A percentile compares a stretch with the other conserved stretches of the same genome.
These are phyloP conservation scores for Melitaea athalia DNA, from an alignment of 2,888 invertebrate species.

Conservation along the genomic window DNA sequence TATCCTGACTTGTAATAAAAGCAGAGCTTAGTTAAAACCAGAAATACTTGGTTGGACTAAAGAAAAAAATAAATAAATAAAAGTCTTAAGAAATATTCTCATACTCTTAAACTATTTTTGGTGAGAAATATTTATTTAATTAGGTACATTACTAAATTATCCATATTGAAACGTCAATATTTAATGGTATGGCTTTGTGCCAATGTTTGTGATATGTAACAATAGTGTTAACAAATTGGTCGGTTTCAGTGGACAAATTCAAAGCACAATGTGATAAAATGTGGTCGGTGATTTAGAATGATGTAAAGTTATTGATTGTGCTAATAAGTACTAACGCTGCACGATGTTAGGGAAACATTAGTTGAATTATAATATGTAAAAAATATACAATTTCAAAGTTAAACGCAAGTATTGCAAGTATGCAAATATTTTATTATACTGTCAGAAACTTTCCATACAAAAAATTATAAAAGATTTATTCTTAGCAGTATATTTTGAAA, in stretches of 20 bases:
- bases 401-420: neutral
- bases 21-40: too few species aligned
- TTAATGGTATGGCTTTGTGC: conserved; percentile 20
- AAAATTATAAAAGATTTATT: neutral
- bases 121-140: neutral
- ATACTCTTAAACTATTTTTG: neutral
- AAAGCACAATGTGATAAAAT: conserved; percentile 29
- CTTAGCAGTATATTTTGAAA: neutral
- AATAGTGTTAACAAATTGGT: conserved; percentile 27
- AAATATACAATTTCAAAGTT: neutral
- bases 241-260: conserved; percentile 28
- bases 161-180: neutral
- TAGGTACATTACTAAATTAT: neutral
- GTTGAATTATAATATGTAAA: too few species aligned
- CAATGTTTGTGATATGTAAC: conserved; percentile 24
- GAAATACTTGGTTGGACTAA: too few species aligned
- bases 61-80: too few species aligned
- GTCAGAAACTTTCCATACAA: neutral
- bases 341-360: too few species aligned
- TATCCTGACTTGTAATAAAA: too few species aligned
- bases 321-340: neutral
- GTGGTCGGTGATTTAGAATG: conserved; percentile 27
- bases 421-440: too few species aligned
- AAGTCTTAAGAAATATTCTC: neutral
- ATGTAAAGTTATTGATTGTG: conserved; percentile 17